Base-by-base conservation (phyloP, 1,140 invertebrate genomes). In the Mizuhopecten yessoensis region DNA sequence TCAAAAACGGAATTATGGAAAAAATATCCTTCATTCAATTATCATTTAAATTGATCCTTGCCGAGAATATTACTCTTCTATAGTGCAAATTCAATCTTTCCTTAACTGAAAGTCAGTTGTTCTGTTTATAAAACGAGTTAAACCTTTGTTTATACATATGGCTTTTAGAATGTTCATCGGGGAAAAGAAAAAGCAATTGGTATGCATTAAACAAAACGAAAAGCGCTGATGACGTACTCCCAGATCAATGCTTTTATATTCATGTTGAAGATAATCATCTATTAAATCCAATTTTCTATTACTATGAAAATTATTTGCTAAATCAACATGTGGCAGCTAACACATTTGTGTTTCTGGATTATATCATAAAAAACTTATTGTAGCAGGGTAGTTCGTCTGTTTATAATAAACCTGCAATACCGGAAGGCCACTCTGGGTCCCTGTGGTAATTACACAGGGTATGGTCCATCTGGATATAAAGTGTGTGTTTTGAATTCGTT, bases 201-300 rank as follows among this genome's bases (percentile, higher is more conserved):
- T 75, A 75, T 75, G 15, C 15, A 75, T 29, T 75, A 75, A 75
- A 75, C 23, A 7, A 1, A 75, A 11, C 5, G 57, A 75, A 75
- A 75, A 29, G 23, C 57, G 29, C n/a, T n/a, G 57, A 75, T 1
- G 15, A 75, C 23, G 23, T 29, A 29, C n/a, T 29, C 23, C 2
- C 57, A 29, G 17, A n/a, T 75, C 57, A n/a, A n/a, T 75, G 29
- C 20, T 9, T 75, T 75, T 75, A n/a, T n/a, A 29, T 75, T 75
- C 57, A 5, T 75, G 57, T n/a, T 7, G 57, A 75, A 29, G 57
- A 29, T 75, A 75, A 17, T n/a, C 23, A 29, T 75, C 57, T 75
- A 75, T 29, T n/a, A 75, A 75, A 75, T 75, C 57, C 57, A 75
- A 29, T 75, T 75, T 75, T 75, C 57, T n/a, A 75, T 75, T 17